Percentiles rank a stretch among this genome's conserved stretches.
Evolutionary conservation across 2,888 invertebrate genomes (phyloP).

Genomic region (Drosophila leonis): DNA sequence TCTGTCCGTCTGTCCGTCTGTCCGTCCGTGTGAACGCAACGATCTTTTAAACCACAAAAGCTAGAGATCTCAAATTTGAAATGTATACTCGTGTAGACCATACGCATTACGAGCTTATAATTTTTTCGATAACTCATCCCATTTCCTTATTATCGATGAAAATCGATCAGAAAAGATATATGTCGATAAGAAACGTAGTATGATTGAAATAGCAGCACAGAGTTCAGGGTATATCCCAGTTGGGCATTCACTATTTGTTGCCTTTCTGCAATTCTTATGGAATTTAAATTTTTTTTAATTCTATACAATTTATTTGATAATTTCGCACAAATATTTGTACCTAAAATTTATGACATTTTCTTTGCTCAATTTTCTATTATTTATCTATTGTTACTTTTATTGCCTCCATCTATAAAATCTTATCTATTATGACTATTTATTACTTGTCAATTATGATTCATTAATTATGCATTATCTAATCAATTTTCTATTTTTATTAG

Average conservation of each 20-base stretch:
- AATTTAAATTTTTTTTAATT: too few relatives aligned
- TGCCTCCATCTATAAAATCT: neutral
- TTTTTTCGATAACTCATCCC: too few relatives aligned
- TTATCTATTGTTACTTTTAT: neutral
- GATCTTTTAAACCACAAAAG: too few relatives aligned
- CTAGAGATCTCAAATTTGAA: too few relatives aligned
- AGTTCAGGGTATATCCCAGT: neutral
- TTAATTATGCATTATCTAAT: neutral
- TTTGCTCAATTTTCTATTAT: neutral
- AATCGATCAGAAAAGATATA: too few relatives aligned
- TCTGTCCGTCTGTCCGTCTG: too few relatives aligned
- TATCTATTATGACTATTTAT: neutral
- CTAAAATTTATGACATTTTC: neutral
- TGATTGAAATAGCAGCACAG: too few relatives aligned
- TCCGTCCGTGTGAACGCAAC: too few relatives aligned
- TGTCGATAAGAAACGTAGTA: neutral
- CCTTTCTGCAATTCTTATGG: neutral
- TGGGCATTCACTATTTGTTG: neutral
- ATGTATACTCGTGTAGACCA: too few relatives aligned
- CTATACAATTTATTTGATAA: neutral
- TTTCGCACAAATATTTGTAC: neutral
- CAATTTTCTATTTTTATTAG: slow-evolving; percentile 3
- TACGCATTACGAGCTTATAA: too few relatives aligned
- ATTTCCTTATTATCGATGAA: too few relatives aligned
- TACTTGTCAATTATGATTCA: neutral